Evolutionary conservation across 2,888 invertebrate species (phyloP), one percentile per base, ranked within the genome.

Genomic region (Pyrrhosoma nymphula): DNA sequence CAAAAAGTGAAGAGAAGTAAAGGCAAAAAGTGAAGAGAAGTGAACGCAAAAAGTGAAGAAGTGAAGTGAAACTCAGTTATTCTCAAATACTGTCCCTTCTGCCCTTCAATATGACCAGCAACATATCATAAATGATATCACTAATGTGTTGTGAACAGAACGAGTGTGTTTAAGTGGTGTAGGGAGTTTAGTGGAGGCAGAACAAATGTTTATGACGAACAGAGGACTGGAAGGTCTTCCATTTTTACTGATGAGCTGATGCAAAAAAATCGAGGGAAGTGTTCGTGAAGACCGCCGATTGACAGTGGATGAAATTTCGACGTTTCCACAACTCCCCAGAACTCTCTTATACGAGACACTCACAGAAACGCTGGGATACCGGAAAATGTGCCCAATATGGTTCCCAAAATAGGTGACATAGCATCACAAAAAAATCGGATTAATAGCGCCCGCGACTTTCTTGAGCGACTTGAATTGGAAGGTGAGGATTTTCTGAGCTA

Each of bases 401-500:
- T 63, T 95, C 39, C 95, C 95, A 56, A 95, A 23, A 20, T 18
- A 63, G 63, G 12, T 63, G 63, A 63, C 63, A 16, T 8, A 63
- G 4, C 3, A 23, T 56, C 95, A 95, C 95, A 95, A 95, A 88
- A 0, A 0, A 55, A 23, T 55, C 23, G 89, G 23, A 26, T 90
- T 0, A 26, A 90, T 3, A 26, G 23, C 26, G 0, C 30, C 95
- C 96, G 95, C 96, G 95, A 30, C 95, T 69, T 95, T 96, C 96
- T 91, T 96, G 96, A 63, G 95, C 95, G 47, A 96, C 95, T 30
- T 96, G 23, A 95, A 96, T 96, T 95, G 97, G 97, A 82, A 97
- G 96, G 95, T 97, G 97, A 91, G 96, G 97, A 88, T 97, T 97
- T 97, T 97, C 75, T 75, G 30, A 30, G 30, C 75, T 75, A n/a